Percentiles rank a stretch among this genome's conserved stretches.
phyloP scores from a whole-genome alignment of 2,113 vertebrate species.

The Trematomus loennbergii region DNA sequence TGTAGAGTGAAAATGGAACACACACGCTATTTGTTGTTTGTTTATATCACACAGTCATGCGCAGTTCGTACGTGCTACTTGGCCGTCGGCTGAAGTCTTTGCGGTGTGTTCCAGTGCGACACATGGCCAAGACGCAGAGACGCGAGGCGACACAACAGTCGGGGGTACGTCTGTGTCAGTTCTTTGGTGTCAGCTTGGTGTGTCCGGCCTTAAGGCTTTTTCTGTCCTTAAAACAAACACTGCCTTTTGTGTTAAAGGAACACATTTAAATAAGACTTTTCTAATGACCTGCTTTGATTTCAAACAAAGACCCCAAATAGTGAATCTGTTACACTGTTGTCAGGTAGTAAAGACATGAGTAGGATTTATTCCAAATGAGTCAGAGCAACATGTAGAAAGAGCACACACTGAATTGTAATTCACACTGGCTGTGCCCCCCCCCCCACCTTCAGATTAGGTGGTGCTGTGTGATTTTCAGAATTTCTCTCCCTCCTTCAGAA shows the following conservation, averaged over 20 bases:
- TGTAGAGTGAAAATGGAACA: too few species aligned
- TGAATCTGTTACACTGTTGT: not conserved
- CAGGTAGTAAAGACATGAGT: not conserved
- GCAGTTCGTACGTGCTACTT: too few species aligned
- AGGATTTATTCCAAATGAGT: conserved; percentile 16
- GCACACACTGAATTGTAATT: not conserved
- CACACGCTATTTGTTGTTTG: too few species aligned
- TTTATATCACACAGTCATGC: too few species aligned
- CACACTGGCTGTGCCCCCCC: conserved; percentile 3
- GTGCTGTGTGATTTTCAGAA: conserved; percentile 67
- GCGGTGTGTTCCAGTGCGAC: too few species aligned
- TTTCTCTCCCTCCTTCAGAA: conserved; percentile 77
- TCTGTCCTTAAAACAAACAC: not conserved
- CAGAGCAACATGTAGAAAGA: conserved; percentile 10
- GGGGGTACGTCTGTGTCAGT: too few species aligned
- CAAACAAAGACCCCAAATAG: not conserved
- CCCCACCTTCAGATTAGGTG: conserved; percentile 32
- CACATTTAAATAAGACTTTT: not conserved
- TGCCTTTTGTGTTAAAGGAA: not conserved
- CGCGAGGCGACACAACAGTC: too few species aligned
- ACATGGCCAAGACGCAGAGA: too few species aligned
- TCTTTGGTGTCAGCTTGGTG: too few species aligned
- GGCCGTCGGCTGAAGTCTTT: too few species aligned
- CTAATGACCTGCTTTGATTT: too few species aligned
- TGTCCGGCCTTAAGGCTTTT: too few species aligned